Percentiles rank a stretch among this genome's conserved stretches.
Evolutionary conservation across 2,888 invertebrate species (phyloP).

Genomic region (Drosophila diplacantha): DNA sequence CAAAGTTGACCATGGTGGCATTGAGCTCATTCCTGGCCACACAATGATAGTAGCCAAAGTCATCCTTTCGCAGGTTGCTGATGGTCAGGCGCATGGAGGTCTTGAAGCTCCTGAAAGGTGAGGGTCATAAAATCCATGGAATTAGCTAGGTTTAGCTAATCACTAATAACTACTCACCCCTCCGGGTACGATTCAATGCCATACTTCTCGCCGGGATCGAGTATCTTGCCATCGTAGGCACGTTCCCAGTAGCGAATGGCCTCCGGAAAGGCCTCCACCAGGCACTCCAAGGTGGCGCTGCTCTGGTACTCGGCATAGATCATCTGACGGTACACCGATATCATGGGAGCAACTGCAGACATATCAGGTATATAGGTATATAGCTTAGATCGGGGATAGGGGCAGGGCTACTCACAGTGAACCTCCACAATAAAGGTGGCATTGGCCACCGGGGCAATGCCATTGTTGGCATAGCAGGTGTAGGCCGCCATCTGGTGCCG

Average conservation of each 20-base stretch:
- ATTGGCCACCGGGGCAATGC: constrained; percentile 88
- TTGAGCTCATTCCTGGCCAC: constrained; percentile 90
- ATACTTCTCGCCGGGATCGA: constrained; percentile 84
- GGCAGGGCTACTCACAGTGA: constrained; percentile 84
- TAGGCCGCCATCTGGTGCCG: constrained; percentile 87
- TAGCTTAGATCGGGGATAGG: not conserved
- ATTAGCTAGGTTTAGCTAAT: not conserved
- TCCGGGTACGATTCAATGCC: constrained; percentile 80
- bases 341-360: constrained; percentile 87
- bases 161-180: constrained; percentile 68
- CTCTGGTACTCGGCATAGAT: constrained; percentile 85
- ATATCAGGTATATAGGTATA: not conserved
- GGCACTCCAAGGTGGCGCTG: constrained; percentile 87
- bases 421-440: constrained; percentile 91
- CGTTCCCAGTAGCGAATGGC: constrained; percentile 92
- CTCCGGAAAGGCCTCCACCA: constrained; percentile 92
- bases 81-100: constrained; percentile 89
- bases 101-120: constrained; percentile 78
- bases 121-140: not conserved
- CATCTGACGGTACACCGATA: constrained; percentile 86
- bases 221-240: constrained; percentile 83
- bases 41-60: constrained; percentile 89
- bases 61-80: constrained; percentile 82
- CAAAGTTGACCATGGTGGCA: constrained; percentile 86
- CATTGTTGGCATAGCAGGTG: constrained; percentile 88